Evolutionary conservation across 2,113 vertebrate species (phyloP), one percentile per base, ranked within the genome.

Genomic region (Phrynosoma blainvillii): DNA sequence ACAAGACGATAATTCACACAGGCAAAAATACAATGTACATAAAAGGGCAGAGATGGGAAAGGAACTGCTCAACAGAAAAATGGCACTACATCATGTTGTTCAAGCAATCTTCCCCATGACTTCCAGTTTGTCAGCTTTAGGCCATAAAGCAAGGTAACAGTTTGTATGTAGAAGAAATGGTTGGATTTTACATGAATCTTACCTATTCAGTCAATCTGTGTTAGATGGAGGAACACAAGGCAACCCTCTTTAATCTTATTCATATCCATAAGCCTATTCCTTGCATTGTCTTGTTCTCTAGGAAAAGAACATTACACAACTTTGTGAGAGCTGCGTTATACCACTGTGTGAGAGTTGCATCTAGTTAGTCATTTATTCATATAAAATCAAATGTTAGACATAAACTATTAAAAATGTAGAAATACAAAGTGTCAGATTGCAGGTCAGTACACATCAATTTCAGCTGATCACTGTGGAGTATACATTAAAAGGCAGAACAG

Each of bases 1-100:
- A 84, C 78, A 85, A 40, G 90, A 88, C 92, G 84, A 76, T 90
- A 88, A 90, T 93, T 93, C 78, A 90, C 90, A 82, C 66, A 87
- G 84, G 84, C 85, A 79, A 85, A 95, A 92, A 75, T 65, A 84
- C 9, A 78, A 56, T 16, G 0, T 82, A 71, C 11, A 47, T 79
- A 77, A 91, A 91, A 71, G 73, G 88, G 88, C 25, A 56, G 86
- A 90, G 84, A 81, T 36, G 36, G 62, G 79, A 78, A 81, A 87
- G 54, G 91, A 87, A 73, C 71, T 77, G 84, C 70, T 84, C 87
- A 79, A 77, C 52, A 82, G 92, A 36, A 84, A 92, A 90, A 76
- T 56, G 11, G 42, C 36, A 75, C 32, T n/a, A 73, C 18, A 40
- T 88, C 76, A 73, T 91, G 92, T 86, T 92, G 79, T 73, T 81